Evolutionary conservation across 2,888 invertebrate species (phyloP), one percentile per base, ranked within the genome.

Genomic region (Drosophila fulvimacula): DNA sequence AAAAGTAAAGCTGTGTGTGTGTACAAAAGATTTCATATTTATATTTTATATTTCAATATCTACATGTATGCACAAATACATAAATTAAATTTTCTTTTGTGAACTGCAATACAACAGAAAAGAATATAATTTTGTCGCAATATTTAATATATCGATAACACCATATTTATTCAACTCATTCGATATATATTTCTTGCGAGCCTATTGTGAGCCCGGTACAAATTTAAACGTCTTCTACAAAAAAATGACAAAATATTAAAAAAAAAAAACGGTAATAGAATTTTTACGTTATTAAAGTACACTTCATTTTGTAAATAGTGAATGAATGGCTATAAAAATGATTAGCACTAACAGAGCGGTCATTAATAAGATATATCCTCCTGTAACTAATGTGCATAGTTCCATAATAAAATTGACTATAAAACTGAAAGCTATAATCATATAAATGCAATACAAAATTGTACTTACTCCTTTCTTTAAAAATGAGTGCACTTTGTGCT

Each of bases 401-500:
- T 56, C 36, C 53, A 61, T 60, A 13, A 27, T 32, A 7, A 46
- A 15, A 19, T 2, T 17, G 3, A 6, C 32, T 38, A 24, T 6
- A 10, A 32, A 21, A 19, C 6, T 19, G 13, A 19, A 7, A 41
- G 13, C 0, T 9, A 21, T 11, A 13, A 48, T 17, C 7, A 32
- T 2, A 39, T 0, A 27, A 41, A n/a, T n/a, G 7, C 4, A 19
- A 63, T 39, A 2, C 1, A 49, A 11, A n/a, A 15, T 6, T 27
- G 15, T 46, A 78, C 76, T 76, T 57, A 76, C 76, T 52, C 10
- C 46, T 62, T 56, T 66, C 39, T 21, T 24, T n/a, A 46, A 49
- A 32, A 44, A 30, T 17, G 13, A 5, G 52, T 57, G 74, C 69
- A 73, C 78, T 61, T 61, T 73, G 78, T 73, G 78, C 76, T 67